Evolutionary conservation across 2,888 invertebrate genomes (phyloP), one percentile per base, ranked within the genome.

Genomic region (Acleris sparsana): DNA sequence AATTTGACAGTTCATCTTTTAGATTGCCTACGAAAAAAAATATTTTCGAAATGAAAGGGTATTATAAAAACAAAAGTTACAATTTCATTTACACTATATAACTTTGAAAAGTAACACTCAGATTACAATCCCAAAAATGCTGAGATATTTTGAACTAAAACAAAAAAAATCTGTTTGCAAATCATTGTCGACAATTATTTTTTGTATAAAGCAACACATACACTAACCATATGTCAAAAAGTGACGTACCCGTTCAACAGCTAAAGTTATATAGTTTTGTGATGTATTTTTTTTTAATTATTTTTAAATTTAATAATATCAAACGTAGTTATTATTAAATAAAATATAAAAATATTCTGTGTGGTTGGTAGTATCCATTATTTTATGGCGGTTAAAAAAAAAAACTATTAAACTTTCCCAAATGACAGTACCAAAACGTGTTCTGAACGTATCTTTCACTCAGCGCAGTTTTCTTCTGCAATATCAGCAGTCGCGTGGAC

Each of bases 1-100:
- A 73, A 74, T 53, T 75, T 86, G 84, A 83, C 85, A 82, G 73
- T 72, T 80, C 67, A 70, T 62, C 57, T 44, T 52, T 62, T 20
- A 46, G n/a, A 52, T 64, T 60, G 64, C 65, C 62, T 25, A 44
- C 16, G 20, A 33, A n/a, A 43, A 65, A 51, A 65, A 39, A 43
- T 46, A 1, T 13, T 5, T 43, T 22, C 33, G n/a, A 55, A 17
- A 51, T 29, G 49, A 49, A 44, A 60, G 56, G 20, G 6, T 3
- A 9, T 13, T 11, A 22, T 13, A 20, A 52, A 6, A 13, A 59
- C 7, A 2, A 16, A 9, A 5, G 33, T 2, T n/a, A 4, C 16
- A 25, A 29, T 4, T 1, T 62, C n/a, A n/a, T 46, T n/a, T 46
- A 46, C 46, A 17, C 39, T 4, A 3, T 13, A 39, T 39, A 13